Conservation (phyloP, 1,140 invertebrate genomes). For the Drosophila ambigua region DNA sequence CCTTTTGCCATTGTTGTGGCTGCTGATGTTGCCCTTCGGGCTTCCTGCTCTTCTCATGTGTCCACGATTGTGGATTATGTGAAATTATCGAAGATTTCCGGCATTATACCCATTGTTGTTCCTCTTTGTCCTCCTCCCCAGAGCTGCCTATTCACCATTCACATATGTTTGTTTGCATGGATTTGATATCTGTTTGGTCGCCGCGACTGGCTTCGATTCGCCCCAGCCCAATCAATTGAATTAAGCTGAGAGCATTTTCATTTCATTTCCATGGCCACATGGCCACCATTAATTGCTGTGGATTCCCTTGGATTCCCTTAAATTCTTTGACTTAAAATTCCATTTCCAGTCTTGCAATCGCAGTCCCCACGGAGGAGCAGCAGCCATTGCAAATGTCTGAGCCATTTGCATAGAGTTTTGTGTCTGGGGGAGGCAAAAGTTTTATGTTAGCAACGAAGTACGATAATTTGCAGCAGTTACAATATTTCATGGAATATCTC, state of each 20-base stretch:
- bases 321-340: constrained; percentile 31
- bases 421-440: constrained; percentile 47
- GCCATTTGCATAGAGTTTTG: constrained; percentile 54
- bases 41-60: constrained; percentile 6
- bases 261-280: constrained; percentile 30
- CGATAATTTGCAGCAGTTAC: constrained; percentile 70
- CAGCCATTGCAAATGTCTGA: constrained; percentile 58
- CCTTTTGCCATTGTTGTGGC: constrained; percentile 33
- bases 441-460: constrained; percentile 66
- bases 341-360: constrained; percentile 27
- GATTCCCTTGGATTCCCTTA: background rate
- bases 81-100: constrained; percentile 75
- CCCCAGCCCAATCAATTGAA: constrained; percentile 21
- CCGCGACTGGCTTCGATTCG: constrained; percentile 16
- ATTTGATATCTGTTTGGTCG: constrained; percentile 8
- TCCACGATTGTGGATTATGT: constrained; percentile 55
- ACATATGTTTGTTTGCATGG: constrained; percentile 29
- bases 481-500: constrained; percentile 62
- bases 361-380: constrained; percentile 34
- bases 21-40: constrained; percentile 17
- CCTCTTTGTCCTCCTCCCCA: constrained; percentile 47
- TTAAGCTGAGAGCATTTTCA: constrained; percentile 46
- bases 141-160: constrained; percentile 22
- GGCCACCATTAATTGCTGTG: constrained; percentile 41
- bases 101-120: constrained; percentile 64